Percentiles rank a stretch among this genome's conserved stretches.
Conservation (phyloP, 2,797 vertebrate genomes). For the Phoebastria nigripes region DNA sequence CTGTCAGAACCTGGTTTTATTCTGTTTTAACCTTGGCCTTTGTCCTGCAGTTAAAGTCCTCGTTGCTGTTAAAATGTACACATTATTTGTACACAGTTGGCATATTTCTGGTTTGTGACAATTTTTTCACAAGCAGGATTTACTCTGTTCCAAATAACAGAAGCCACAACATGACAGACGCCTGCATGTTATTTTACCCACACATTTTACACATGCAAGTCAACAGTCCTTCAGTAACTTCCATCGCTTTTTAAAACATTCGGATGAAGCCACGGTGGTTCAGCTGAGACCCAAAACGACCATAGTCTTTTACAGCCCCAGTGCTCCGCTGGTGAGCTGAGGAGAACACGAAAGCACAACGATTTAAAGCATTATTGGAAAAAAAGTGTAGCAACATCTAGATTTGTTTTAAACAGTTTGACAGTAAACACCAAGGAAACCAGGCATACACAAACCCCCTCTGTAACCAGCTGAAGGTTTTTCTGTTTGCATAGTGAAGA, state of each 20-base stretch:
- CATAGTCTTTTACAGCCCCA: neutral
- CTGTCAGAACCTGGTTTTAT: slow-evolving; percentile 60
- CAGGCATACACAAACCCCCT: neutral
- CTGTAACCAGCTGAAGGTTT: neutral
- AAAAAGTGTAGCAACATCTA: neutral
- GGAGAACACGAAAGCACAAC: slow-evolving; percentile 22
- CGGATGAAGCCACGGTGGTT: neutral
- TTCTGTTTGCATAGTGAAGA: slow-evolving; percentile 44
- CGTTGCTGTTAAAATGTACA: neutral
- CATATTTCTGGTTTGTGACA: neutral
- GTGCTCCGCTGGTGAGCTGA: neutral
- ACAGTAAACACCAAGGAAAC: neutral
- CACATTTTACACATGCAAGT: slow-evolving; percentile 18
- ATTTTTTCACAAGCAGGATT: slow-evolving; percentile 20
- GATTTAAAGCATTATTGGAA: neutral
- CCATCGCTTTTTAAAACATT: neutral
- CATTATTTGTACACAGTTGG: neutral
- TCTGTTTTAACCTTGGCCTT: slow-evolving; percentile 24
- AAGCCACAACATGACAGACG: slow-evolving; percentile 26
- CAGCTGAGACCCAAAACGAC: neutral
- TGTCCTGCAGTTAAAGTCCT: slow-evolving; percentile 16
- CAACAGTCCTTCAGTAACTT: neutral
- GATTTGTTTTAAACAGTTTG: neutral
- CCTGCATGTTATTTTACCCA: neutral
- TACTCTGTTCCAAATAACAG: slow-evolving; percentile 17